Conservation (phyloP, 2,797 vertebrate genomes). For the Fratercula arctica region DNA sequence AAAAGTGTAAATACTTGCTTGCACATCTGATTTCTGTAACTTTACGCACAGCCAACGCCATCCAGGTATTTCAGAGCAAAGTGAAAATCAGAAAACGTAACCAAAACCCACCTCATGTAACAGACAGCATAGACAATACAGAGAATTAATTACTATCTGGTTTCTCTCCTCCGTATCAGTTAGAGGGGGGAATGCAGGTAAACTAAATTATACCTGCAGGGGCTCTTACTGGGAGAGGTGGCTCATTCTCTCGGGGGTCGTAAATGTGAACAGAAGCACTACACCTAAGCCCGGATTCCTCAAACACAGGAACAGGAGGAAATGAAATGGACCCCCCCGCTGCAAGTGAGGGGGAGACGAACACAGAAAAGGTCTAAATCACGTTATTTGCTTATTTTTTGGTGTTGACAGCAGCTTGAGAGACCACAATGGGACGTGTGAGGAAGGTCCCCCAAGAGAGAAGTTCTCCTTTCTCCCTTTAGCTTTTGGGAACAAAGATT, state of each 20-base stretch:
- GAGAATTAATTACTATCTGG: not conserved
- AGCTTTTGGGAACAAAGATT: not conserved
- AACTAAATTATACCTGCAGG: not conserved
- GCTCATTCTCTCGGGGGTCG: not conserved
- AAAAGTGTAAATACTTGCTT: not conserved
- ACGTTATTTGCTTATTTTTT: not conserved
- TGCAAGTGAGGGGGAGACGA: accelerated
- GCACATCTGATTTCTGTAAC: not conserved
- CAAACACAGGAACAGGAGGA: not conserved
- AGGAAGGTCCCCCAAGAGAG: accelerated
- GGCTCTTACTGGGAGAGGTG: not conserved
- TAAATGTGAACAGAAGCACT: not conserved
- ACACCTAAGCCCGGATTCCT: not conserved
- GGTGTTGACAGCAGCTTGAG: not conserved
- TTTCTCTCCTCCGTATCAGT: not conserved
- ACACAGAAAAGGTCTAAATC: not conserved
- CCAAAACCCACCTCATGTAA: not conserved
- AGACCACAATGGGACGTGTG: accelerated
- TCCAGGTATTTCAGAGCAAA: not conserved
- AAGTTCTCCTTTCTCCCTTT: not conserved
- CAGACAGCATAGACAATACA: not conserved
- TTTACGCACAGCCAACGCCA: not conserved
- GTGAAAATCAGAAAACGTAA: not conserved
- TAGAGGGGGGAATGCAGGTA: not conserved
- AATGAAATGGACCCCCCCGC: accelerated